Percentiles rank a stretch among this genome's conserved stretches.
These are phyloP conservation scores for Drosophila albomicans DNA, from an alignment of 1,140 invertebrate genomes.

Conservation along the genomic window DNA sequence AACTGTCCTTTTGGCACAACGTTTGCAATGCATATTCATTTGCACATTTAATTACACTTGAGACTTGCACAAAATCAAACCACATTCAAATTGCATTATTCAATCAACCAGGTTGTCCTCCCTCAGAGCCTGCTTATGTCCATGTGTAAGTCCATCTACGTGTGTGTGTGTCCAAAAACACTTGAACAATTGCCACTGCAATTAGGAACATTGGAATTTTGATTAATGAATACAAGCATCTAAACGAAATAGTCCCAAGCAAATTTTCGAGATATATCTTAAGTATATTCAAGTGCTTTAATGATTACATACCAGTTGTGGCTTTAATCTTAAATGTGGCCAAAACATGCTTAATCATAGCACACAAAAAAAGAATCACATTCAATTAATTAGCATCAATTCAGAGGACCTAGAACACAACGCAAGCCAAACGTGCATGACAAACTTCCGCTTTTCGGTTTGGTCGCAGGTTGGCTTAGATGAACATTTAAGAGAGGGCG, in stretches of 20 bases:
- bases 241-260: not conserved
- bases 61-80: conserved; percentile 72
- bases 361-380: conserved; percentile 38
- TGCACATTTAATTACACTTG: conserved; percentile 73
- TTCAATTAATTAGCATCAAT: conserved; percentile 77
- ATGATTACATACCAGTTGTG: conserved; percentile 4
- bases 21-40: conserved; percentile 42
- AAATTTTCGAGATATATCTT: conserved; percentile 7
- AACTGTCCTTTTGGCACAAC: conserved; percentile 41
- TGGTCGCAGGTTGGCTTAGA: conserved; percentile 48
- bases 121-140: conserved; percentile 9
- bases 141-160: not conserved
- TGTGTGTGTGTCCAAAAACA: conserved; percentile 35
- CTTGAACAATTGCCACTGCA: conserved; percentile 46
- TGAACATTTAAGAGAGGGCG: not conserved
- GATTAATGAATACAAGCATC: conserved; percentile 53
- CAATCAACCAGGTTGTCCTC: conserved; percentile 51
- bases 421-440: conserved; percentile 57
- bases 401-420: conserved; percentile 31
- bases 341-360: conserved; percentile 18
- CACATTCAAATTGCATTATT: conserved; percentile 77
- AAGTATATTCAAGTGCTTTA: not conserved
- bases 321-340: conserved; percentile 9
- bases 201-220: conserved; percentile 61
- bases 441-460: conserved; percentile 67